Percentiles rank a stretch among this genome's conserved stretches.
phyloP scores from a whole-genome alignment of 2,888 invertebrate genomes.

The Molanna angustata region DNA sequence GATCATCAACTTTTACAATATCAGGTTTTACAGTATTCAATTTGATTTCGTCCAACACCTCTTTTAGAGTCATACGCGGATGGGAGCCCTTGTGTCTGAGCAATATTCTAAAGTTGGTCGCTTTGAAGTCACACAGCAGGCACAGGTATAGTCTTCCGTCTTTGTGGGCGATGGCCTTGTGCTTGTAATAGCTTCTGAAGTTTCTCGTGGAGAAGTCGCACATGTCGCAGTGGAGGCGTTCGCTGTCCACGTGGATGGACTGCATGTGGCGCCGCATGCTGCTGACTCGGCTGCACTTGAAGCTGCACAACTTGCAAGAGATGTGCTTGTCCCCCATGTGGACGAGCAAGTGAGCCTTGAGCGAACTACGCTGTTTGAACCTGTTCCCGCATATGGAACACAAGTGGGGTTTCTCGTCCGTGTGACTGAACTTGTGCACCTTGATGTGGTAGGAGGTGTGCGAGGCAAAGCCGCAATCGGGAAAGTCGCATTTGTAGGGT shows the following conservation, averaged over 20 bases:
- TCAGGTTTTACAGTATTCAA: no score
- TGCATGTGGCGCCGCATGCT: neutral
- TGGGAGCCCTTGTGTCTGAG: no score
- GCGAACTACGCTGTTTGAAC: neutral
- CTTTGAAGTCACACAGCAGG: constrained; percentile 4
- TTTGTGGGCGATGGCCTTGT: neutral
- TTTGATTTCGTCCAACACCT: no score
- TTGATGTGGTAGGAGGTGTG: neutral
- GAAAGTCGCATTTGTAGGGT: neutral
- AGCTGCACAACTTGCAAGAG: neutral
- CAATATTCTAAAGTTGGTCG: no score
- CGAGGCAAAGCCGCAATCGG: neutral
- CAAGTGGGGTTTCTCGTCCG: neutral
- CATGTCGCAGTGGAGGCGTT: neutral
- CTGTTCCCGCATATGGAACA: neutral
- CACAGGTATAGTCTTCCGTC: neutral
- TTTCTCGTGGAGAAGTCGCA: neutral
- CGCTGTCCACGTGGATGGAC: no score
- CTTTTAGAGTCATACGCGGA: no score
- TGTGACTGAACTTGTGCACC: constrained; percentile 5
- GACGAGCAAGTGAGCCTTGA: neutral
- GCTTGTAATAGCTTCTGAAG: neutral
- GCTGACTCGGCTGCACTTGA: no score
- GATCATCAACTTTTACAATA: no score
- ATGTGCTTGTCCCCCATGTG: neutral